These are phyloP conservation scores for Drosophila cyrtoloma DNA, from an alignment of 2,888 invertebrate genomes.

Conservation along the genomic window DNA sequence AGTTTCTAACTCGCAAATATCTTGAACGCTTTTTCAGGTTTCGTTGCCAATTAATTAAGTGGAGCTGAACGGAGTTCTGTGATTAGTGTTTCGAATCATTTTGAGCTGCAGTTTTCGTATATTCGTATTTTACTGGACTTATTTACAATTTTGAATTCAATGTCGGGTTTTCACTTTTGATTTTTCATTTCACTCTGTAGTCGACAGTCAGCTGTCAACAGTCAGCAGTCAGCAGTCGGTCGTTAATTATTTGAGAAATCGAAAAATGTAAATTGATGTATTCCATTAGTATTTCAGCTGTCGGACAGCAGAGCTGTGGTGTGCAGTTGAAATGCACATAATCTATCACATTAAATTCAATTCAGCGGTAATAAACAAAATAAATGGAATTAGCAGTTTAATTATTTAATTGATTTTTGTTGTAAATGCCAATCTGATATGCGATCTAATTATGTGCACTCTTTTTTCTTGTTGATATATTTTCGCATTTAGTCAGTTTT, in stretches of 20 bases:
- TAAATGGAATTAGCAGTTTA: background rate
- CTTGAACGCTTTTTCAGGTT: background rate
- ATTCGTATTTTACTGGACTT: too few relatives aligned
- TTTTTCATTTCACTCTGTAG: background rate
- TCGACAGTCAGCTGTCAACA: too few relatives aligned
- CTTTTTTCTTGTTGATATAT: background rate
- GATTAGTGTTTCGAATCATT: too few relatives aligned
- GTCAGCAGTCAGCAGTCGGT: background rate
- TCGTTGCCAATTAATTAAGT: too few relatives aligned
- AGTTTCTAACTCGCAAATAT: background rate
- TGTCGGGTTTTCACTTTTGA: background rate
- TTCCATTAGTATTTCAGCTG: background rate
- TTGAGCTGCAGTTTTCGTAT: too few relatives aligned
- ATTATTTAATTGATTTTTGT: background rate
- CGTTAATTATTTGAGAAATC: background rate
- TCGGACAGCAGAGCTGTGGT: background rate
- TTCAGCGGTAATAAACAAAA: background rate
- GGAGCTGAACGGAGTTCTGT: too few relatives aligned
- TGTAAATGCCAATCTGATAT: background rate
- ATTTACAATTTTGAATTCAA: too few relatives aligned
- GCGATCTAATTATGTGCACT: background rate
- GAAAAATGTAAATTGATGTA: background rate
- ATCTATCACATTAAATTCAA: background rate
- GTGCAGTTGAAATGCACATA: background rate
- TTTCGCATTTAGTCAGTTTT: conserved; percentile 9